Conservation (phyloP, 1,140 invertebrate genomes). For the Limonius californicus region DNA sequence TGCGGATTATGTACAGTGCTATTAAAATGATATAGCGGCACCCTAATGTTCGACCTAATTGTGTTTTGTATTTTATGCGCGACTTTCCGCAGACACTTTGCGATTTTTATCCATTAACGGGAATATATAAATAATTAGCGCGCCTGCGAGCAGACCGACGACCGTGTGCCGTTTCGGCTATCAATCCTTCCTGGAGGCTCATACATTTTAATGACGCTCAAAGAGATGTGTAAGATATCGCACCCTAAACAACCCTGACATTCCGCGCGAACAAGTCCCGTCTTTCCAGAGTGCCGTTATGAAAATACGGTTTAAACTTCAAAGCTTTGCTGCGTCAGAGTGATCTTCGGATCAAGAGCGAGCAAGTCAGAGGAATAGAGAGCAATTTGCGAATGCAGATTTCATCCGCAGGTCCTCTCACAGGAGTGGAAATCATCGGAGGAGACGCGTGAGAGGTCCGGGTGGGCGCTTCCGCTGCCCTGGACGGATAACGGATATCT, state of each 20-base stretch:
- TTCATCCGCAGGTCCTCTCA: conserved; percentile 11
- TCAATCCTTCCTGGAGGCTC: conserved; percentile 7
- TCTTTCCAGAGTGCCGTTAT: conserved; percentile 26
- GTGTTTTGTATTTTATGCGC: conserved; percentile 13
- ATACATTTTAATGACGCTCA: conserved; percentile 16
- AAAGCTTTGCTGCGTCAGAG: conserved; percentile 28
- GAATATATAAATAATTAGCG: conserved; percentile 13
- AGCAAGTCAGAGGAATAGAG: conserved; percentile 20
- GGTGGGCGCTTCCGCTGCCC: background rate
- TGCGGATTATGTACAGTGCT: conserved; percentile 17
- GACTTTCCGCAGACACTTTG: background rate
- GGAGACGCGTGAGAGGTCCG: background rate
- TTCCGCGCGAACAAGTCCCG: conserved; percentile 15
- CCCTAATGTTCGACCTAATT: conserved; percentile 17
- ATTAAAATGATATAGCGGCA: conserved; percentile 18
- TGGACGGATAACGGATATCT: conserved; percentile 5
- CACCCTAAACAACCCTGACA: conserved; percentile 16
- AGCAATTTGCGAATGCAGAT: conserved; percentile 36
- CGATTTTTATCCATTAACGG: conserved; percentile 11
- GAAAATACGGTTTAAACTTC: conserved; percentile 35
- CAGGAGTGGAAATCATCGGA: background rate
- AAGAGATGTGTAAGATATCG: conserved; percentile 18
- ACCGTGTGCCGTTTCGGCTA: background rate
- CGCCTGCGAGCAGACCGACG: background rate
- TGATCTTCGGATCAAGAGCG: conserved; percentile 33